phyloP scores from a whole-genome alignment of 2,888 invertebrate genomes.

The Dicyrtoma fusca region DNA sequence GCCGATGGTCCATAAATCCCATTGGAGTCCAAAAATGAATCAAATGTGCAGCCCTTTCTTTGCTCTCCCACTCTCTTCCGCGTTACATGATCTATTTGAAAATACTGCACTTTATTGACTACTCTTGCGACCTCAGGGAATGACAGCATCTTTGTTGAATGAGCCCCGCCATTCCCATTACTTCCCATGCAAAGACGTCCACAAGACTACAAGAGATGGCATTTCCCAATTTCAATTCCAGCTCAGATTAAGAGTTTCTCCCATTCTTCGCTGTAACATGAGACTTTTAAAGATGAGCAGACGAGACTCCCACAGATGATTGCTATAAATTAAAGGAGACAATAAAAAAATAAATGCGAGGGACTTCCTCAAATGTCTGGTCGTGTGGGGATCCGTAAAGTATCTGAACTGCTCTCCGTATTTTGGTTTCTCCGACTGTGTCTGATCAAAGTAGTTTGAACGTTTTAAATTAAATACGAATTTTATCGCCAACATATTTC shows the following conservation, averaged over 20 bases:
- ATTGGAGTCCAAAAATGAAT: slow-evolving; percentile 10
- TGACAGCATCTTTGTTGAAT: background rate
- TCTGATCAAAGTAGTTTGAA: no score
- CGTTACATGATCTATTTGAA: slow-evolving; percentile 17
- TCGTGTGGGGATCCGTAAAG: no score
- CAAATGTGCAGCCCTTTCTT: slow-evolving; percentile 15
- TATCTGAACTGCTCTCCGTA: no score
- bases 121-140: background rate
- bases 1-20: slow-evolving; percentile 28
- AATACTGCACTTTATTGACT: slow-evolving; percentile 19
- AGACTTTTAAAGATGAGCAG: no score
- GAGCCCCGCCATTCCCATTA: background rate
- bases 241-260: background rate
- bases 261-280: no score
- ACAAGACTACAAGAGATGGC: background rate
- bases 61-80: background rate
- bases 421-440: no score
- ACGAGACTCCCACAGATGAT: no score
- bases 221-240: slow-evolving; percentile 1
- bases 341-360: no score
- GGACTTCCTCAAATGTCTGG: no score
- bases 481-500: slow-evolving; percentile 6
- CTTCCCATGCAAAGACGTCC: no score
- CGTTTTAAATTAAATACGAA: background rate
- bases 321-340: no score